Conservation (phyloP, 2,888 invertebrate species). For the Microdon myrmicae region DNA sequence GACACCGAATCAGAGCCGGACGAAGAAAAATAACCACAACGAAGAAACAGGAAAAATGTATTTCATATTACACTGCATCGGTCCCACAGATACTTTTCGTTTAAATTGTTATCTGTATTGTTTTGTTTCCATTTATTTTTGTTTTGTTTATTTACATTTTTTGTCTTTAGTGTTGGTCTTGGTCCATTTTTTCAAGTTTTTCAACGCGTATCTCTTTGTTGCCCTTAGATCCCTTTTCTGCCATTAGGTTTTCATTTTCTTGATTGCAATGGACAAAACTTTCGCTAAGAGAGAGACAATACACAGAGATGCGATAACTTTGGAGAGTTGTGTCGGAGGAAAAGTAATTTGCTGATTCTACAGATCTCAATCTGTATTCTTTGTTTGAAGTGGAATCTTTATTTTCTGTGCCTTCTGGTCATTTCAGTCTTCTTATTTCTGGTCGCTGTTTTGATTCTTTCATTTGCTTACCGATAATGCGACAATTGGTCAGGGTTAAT, state of each 20-base stretch:
- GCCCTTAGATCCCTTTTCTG: conserved; percentile 17
- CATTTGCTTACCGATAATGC: no score
- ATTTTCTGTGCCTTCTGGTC: no score
- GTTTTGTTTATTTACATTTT: no score
- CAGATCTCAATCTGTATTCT: conserved; percentile 37
- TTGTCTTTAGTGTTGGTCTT: no score
- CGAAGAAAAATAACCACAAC: neutral
- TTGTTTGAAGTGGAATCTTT: conserved; percentile 29
- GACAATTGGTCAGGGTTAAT: no score
- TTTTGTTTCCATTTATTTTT: conserved; percentile 6
- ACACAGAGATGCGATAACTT: no score
- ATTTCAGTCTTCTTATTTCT: no score
- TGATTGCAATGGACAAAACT: conserved; percentile 32
- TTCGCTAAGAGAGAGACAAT: conserved; percentile 18
- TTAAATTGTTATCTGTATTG: conserved; percentile 19
- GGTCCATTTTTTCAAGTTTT: conserved; percentile 20
- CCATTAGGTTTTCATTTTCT: conserved; percentile 36
- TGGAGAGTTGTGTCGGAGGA: conserved; percentile 10
- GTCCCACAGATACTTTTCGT: conserved; percentile 25
- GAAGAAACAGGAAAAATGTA: conserved; percentile 19
- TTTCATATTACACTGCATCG: conserved; percentile 25
- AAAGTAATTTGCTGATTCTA: conserved; percentile 43
- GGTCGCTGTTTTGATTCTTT: no score
- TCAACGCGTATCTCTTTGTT: conserved; percentile 3
- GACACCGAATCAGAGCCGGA: no score